These are phyloP conservation scores for Corvus hawaiiensis DNA, from an alignment of 2,113 vertebrate genomes.

Conservation along the genomic window DNA sequence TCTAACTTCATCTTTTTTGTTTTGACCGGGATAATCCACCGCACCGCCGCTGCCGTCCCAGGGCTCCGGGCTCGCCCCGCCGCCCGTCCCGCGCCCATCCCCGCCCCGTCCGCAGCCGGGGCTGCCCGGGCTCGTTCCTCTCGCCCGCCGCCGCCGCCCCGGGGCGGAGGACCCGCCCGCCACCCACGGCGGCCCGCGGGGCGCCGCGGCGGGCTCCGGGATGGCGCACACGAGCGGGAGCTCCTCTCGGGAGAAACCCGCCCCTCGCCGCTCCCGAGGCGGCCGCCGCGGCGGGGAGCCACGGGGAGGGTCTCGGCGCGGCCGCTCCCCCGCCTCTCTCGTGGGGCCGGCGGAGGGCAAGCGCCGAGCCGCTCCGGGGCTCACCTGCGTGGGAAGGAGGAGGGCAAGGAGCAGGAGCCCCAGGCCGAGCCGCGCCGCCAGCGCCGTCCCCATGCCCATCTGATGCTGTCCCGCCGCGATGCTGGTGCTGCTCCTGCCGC, in stretches of 20 bases:
- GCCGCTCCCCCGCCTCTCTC: not conserved
- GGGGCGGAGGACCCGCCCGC: not conserved
- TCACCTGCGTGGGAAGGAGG: conserved; percentile 74
- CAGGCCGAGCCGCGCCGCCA: conserved; percentile 65
- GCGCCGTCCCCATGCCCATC: conserved; percentile 65
- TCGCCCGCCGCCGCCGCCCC: not conserved
- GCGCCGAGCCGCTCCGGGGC: not conserved
- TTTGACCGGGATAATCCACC: no score
- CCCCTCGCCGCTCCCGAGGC: not conserved
- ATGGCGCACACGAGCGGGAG: not conserved
- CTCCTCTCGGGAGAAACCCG: not conserved
- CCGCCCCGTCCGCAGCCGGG: not conserved
- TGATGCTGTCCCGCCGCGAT: not conserved
- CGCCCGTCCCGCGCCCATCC: not conserved
- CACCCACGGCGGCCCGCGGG: not conserved
- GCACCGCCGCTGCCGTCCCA: not conserved
- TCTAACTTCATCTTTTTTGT: not conserved
- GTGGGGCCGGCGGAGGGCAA: not conserved
- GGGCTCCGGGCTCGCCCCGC: not conserved
- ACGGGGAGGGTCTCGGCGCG: not conserved
- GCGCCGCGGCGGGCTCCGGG: not conserved
- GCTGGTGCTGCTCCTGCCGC: not conserved
- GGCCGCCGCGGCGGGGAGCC: not conserved
- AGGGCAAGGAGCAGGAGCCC: conserved; percentile 72
- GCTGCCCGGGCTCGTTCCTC: not conserved